Conservation (phyloP, 2,888 invertebrate genomes). For the Drosophila yooni region DNA sequence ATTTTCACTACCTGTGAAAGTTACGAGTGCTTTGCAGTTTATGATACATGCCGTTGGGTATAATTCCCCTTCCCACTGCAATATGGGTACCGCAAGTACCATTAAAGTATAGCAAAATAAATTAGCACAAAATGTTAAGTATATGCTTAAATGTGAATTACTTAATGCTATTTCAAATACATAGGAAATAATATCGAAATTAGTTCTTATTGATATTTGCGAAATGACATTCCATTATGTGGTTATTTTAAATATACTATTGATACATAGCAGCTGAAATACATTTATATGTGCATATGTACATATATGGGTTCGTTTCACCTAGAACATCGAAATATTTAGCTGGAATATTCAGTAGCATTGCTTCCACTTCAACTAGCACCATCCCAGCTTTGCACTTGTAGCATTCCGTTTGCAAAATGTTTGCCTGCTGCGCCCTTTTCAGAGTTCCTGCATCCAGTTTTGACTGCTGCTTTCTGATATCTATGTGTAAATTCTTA, state of each 20-base stretch:
- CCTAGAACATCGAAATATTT: background rate
- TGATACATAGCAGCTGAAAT: background rate
- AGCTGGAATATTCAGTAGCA: slow-evolving; percentile 26
- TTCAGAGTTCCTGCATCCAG: background rate
- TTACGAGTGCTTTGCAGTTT: slow-evolving; percentile 13
- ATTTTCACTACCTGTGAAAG: slow-evolving; percentile 1
- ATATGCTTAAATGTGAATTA: background rate
- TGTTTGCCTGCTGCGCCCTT: slow-evolving; percentile 20
- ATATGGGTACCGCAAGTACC: background rate
- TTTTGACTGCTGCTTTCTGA: slow-evolving; percentile 17
- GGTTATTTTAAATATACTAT: background rate
- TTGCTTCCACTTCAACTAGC: slow-evolving; percentile 28
- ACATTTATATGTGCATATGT: background rate
- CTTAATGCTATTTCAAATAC: background rate
- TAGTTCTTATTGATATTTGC: background rate
- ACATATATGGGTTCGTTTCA: background rate
- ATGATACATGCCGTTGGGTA: background rate
- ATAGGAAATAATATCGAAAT: background rate
- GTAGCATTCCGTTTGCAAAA: slow-evolving; percentile 53
- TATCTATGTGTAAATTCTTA: slow-evolving; percentile 29
- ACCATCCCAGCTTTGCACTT: slow-evolving; percentile 16
- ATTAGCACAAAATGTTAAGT: background rate
- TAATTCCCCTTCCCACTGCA: background rate
- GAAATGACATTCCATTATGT: background rate
- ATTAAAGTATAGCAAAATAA: background rate